These are phyloP conservation scores for Drosophila picticornis DNA, from an alignment of 2,888 invertebrate genomes.

Conservation along the genomic window DNA sequence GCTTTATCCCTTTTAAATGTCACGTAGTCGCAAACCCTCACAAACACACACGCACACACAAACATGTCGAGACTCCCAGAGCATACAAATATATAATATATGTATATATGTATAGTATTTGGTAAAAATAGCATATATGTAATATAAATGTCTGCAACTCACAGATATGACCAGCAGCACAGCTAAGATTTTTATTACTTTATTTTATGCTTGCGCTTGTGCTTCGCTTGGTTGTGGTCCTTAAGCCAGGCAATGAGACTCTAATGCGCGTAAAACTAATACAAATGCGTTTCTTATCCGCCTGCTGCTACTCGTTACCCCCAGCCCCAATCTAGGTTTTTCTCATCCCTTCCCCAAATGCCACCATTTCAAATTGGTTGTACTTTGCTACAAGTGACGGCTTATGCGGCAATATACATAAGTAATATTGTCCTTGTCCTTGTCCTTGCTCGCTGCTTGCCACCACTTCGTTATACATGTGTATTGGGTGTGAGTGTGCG, in stretches of 20 bases:
- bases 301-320: constrained; percentile 22
- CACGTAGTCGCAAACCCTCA: constrained; percentile 53
- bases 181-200: constrained; percentile 78
- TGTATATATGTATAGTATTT: neutral
- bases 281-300: constrained; percentile 80
- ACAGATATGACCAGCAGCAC: constrained; percentile 66
- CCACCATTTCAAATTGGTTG: constrained; percentile 73
- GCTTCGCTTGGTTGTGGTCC: constrained; percentile 49
- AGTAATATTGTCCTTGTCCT: constrained; percentile 73
- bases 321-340: neutral
- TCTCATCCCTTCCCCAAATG: neutral
- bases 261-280: constrained; percentile 80
- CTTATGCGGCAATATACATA: constrained; percentile 78
- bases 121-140: constrained; percentile 14
- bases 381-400: constrained; percentile 79
- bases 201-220: constrained; percentile 73
- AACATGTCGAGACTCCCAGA: neutral
- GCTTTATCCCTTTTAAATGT: constrained; percentile 76
- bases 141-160: constrained; percentile 68
- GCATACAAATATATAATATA: constrained; percentile 18
- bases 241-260: constrained; percentile 79
- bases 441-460: constrained; percentile 23
- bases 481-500: neutral
- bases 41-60: constrained; percentile 15
- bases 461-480: constrained; percentile 3